Conservation (phyloP, 2,797 vertebrate genomes). For the Eptatretus atami region DNA sequence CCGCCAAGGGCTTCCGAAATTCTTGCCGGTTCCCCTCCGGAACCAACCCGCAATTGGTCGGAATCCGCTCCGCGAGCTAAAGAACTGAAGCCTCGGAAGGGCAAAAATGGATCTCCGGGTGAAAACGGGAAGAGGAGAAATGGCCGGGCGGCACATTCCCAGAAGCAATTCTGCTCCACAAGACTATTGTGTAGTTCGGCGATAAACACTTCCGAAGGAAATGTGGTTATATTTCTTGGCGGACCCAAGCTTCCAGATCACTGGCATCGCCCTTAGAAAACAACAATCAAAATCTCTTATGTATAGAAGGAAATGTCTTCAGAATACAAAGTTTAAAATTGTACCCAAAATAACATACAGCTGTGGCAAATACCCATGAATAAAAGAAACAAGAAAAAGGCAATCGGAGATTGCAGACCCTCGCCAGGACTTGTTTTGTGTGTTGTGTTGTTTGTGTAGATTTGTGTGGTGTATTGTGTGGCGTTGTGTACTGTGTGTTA, state of each 20-base stretch:
- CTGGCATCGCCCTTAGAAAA: slow-evolving; percentile 70
- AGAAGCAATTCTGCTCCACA: slow-evolving; percentile 43
- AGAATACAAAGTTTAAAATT: too few species aligned
- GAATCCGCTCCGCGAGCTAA: slow-evolving; percentile 84
- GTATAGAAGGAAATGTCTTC: too few species aligned
- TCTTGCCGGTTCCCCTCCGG: slow-evolving; percentile 82
- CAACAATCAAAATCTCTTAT: too few species aligned
- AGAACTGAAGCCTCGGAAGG: slow-evolving; percentile 86
- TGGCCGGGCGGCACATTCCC: slow-evolving; percentile 78
- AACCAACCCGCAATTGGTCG: slow-evolving; percentile 73
- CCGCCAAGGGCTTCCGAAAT: slow-evolving; percentile 85
- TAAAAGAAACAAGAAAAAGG: too few species aligned
- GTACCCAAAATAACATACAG: too few species aligned
- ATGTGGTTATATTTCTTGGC: slow-evolving; percentile 77
- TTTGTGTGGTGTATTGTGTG: too few species aligned
- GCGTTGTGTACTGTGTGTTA: too few species aligned
- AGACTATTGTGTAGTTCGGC: slow-evolving; percentile 79
- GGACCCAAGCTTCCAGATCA: slow-evolving; percentile 79
- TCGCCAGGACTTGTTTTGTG: too few species aligned
- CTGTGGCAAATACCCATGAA: too few species aligned
- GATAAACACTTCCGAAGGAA: slow-evolving; percentile 75
- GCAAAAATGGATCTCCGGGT: slow-evolving; percentile 61
- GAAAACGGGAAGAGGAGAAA: slow-evolving; percentile 91
- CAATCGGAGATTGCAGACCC: too few species aligned
- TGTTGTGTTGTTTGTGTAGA: too few species aligned